These are phyloP conservation scores for Scopus umbretta DNA, from an alignment of 2,113 vertebrate species.

Conservation along the genomic window DNA sequence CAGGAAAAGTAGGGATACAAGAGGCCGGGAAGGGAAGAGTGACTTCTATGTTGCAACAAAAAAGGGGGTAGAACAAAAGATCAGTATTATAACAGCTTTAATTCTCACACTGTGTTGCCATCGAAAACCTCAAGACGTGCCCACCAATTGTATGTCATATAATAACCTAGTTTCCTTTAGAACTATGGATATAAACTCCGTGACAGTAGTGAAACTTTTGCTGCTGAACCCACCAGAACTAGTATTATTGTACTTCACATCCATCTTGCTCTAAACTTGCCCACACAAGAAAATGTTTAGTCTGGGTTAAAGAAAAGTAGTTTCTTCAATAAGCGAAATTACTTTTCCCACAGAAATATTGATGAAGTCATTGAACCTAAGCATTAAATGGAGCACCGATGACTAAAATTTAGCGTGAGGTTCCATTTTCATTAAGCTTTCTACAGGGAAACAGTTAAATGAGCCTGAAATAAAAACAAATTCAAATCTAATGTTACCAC, in stretches of 20 bases:
- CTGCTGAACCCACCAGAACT: background rate
- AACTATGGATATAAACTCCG: background rate
- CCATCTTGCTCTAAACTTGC: background rate
- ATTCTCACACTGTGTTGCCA: background rate
- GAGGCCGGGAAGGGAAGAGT: background rate
- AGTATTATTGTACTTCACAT: background rate
- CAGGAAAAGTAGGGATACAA: background rate
- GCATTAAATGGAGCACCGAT: background rate
- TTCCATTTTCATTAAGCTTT: background rate
- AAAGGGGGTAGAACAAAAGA: background rate
- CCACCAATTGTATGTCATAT: no score
- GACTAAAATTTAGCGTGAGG: background rate
- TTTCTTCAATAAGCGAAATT: background rate
- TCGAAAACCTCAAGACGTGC: background rate
- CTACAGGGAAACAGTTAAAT: background rate
- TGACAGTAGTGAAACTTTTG: rapidly evolving
- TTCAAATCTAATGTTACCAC: background rate
- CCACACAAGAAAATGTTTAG: background rate
- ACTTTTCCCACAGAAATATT: background rate
- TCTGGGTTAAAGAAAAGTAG: background rate
- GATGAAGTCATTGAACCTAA: background rate
- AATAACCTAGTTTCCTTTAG: background rate
- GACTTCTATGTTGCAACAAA: background rate
- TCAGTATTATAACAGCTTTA: rapidly evolving
- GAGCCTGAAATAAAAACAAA: slow-evolving; percentile 7